Evolutionary conservation across 2,888 invertebrate genomes (phyloP).

Genomic region (Polietes domitor): DNA sequence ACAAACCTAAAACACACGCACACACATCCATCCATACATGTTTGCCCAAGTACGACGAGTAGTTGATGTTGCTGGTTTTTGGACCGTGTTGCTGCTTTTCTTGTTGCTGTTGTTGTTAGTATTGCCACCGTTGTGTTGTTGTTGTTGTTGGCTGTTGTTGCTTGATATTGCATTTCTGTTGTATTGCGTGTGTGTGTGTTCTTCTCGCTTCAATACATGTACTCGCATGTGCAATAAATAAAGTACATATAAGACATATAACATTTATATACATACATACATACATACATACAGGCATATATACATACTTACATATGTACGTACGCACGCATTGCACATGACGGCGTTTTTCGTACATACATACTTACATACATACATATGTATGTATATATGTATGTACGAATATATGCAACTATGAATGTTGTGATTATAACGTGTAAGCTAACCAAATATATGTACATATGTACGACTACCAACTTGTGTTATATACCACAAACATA

Average conservation of each 20-base stretch:
- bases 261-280: neutral
- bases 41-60: neutral
- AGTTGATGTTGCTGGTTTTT: neutral
- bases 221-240: constrained; percentile 7
- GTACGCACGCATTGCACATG: constrained; percentile 6
- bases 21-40: neutral
- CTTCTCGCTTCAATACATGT: neutral
- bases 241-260: constrained; percentile 25
- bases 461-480: too few relatives aligned
- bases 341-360: constrained; percentile 1
- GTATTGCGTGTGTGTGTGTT: neutral
- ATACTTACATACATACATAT: neutral
- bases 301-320: neutral
- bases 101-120: constrained; percentile 1
- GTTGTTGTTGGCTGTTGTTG: constrained; percentile 28
- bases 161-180: neutral
- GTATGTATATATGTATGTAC: neutral
- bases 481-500: too few relatives aligned
- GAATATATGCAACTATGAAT: constrained; percentile 2
- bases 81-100: neutral
- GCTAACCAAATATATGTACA: constrained; percentile 28
- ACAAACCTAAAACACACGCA: too few relatives aligned
- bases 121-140: neutral
- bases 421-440: constrained; percentile 39
- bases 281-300: neutral